A percentile compares a stretch with the other conserved stretches of the same genome.
Evolutionary conservation across 2,888 invertebrate genomes (phyloP).

Genomic region (Sesamia inferens): DNA sequence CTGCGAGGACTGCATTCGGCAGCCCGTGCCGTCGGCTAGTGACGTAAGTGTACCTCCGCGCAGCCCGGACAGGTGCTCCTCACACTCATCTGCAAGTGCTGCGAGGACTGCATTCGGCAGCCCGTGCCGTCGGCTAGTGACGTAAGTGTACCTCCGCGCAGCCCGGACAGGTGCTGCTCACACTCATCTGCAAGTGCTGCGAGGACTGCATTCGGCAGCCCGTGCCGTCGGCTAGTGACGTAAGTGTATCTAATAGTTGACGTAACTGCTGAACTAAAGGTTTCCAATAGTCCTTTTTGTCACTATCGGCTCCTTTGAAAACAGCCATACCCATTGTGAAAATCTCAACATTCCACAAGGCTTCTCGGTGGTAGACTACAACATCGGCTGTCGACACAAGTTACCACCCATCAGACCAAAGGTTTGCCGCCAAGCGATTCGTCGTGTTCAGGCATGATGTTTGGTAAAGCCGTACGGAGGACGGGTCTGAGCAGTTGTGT

Average conservation of each 20-base stretch:
- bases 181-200: constrained; percentile 96
- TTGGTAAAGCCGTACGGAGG: too few species aligned
- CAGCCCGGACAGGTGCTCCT: constrained; percentile 93
- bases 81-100: constrained; percentile 96
- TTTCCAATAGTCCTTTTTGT: background rate
- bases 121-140: constrained; percentile 95
- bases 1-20: constrained; percentile 96
- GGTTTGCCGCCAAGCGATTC: too few species aligned
- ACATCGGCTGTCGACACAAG: too few species aligned
- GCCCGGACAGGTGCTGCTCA: constrained; percentile 93
- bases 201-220: constrained; percentile 96
- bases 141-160: constrained; percentile 89
- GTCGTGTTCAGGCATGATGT: too few species aligned
- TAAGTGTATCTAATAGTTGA: constrained; percentile 73
- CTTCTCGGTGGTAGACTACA: too few species aligned
- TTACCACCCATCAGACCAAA: too few species aligned
- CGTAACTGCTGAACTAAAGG: too few species aligned
- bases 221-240: constrained; percentile 95
- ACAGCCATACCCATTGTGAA: too few species aligned
- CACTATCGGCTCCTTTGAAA: too few species aligned
- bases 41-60: constrained; percentile 91
- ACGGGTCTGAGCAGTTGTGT: too few species aligned
- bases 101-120: constrained; percentile 95
- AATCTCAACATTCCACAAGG: too few species aligned
- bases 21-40: constrained; percentile 94